A percentile compares a stretch with the other conserved stretches of the same genome.
Evolutionary conservation across 2,797 vertebrate genomes (phyloP).

Genomic region (Tenualosa ilisha): DNA sequence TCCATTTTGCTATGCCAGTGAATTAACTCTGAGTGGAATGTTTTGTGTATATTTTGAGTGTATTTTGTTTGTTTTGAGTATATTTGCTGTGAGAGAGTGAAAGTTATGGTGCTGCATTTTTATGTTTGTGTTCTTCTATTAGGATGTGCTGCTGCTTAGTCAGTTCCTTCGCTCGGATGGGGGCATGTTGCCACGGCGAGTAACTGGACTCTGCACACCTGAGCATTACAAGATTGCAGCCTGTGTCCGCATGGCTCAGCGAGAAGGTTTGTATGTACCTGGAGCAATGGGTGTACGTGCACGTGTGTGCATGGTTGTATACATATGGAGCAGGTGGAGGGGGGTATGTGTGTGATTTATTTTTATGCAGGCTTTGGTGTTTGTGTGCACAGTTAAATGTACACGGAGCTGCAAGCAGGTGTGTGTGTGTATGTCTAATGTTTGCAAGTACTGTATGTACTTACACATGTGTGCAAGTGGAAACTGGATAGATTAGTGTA

Average conservation of each 20-base stretch:
- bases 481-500: no score
- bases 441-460: background rate
- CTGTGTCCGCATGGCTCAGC: conserved; percentile 96
- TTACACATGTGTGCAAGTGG: background rate
- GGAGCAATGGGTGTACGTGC: background rate
- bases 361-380: background rate
- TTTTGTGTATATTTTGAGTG: background rate
- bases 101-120: background rate
- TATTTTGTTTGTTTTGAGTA: no score
- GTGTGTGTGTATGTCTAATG: background rate
- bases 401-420: background rate
- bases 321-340: background rate
- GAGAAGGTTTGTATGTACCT: conserved; percentile 78
- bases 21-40: no score
- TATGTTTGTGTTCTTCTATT: background rate
- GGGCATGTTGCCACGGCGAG: conserved; percentile 84
- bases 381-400: background rate
- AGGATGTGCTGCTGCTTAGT: conserved; percentile 93
- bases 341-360: no score
- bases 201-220: conserved; percentile 89
- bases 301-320: background rate
- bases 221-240: conserved; percentile 87
- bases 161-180: conserved; percentile 95
- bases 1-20: no score
- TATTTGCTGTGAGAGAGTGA: no score